Percentiles rank a stretch among this genome's conserved stretches.
Conservation (phyloP, 37 sponge, comb jelly and placozoan species). For the Hexactinellida sp. region DNA sequence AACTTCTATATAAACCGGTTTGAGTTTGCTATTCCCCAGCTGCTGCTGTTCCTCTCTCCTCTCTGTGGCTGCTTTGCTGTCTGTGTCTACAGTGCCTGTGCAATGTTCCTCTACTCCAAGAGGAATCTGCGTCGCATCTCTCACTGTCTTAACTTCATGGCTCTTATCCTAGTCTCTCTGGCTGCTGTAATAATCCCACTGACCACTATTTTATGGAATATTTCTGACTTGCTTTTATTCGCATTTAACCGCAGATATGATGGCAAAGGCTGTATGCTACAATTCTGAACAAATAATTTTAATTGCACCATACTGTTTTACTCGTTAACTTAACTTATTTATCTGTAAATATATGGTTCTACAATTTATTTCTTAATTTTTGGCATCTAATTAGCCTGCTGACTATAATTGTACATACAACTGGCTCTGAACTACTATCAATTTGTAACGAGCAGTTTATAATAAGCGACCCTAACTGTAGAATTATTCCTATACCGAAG, state of each 20-base stretch:
- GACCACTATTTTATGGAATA: neutral
- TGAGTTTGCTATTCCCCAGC: neutral
- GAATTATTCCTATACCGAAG: no score
- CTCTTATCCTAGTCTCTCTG: neutral
- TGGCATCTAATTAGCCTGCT: no score
- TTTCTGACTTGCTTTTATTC: neutral
- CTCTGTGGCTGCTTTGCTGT: slow-evolving; percentile 6
- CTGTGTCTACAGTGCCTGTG: neutral
- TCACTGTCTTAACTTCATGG: neutral
- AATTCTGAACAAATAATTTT: neutral
- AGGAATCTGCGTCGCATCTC: neutral
- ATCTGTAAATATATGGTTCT: no score
- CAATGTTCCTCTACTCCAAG: neutral
- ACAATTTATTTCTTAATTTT: no score
- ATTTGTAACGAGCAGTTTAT: no score
- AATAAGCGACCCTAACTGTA: no score
- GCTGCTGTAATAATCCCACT: neutral
- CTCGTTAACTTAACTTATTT: no score
- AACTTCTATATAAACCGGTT: slow-evolving; percentile 11
- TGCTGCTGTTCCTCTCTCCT: neutral
- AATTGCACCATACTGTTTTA: no score
- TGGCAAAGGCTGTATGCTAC: neutral
- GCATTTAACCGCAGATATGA: neutral
- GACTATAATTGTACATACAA: no score
- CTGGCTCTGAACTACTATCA: no score